Evolutionary conservation across 2,888 invertebrate species (phyloP), one percentile per base, ranked within the genome.

Genomic region (Chrysotoxum bicinctum): DNA sequence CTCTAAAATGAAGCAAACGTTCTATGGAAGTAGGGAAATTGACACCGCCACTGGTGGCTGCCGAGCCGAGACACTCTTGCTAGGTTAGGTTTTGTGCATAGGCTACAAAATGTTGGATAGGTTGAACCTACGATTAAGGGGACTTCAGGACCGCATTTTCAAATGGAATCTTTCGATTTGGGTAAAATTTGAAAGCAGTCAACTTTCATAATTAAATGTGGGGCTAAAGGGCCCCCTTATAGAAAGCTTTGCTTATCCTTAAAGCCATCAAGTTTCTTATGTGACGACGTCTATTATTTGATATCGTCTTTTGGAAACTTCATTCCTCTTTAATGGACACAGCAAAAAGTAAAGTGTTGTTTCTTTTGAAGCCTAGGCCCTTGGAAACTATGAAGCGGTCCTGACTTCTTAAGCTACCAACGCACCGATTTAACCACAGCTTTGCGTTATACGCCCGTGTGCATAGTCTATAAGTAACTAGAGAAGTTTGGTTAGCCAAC

Each of bases 401-500:
- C 66, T 66, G 66, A n/a, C 9, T 9, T 35, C 14, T 21, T 37
- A 35, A 35, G 10, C 35, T 23, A 50, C 48, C 60, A 37, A 40
- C 56, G 64, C 60, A 54, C 43, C 54, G 43, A 16, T 37, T 68
- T 23, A 52, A 54, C 48, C 48, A 48, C 48, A 45, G 40, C 66
- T 52, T 74, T 50, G 48, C 30, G 43, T 52, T 69, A 69, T 54
- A 23, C 69, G 69, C 54, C 66, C 58, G 62, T 68, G 54, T 48
- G 40, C 64, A 74, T 60, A 69, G 56, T 48, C 54, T 52, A 32
- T 35, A 72, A 73, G 84, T 76, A 80, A 85, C 80, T 75, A 80
- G 80, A 85, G 80, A 80, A 84, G 80, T 58, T 50, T 40, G 66
- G 66, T 66, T 66, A 66, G 66, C 82, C 82, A 66, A 72, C 60